Conservation (phyloP, 2,113 vertebrate genomes). For the Hemichromis elongatus region DNA sequence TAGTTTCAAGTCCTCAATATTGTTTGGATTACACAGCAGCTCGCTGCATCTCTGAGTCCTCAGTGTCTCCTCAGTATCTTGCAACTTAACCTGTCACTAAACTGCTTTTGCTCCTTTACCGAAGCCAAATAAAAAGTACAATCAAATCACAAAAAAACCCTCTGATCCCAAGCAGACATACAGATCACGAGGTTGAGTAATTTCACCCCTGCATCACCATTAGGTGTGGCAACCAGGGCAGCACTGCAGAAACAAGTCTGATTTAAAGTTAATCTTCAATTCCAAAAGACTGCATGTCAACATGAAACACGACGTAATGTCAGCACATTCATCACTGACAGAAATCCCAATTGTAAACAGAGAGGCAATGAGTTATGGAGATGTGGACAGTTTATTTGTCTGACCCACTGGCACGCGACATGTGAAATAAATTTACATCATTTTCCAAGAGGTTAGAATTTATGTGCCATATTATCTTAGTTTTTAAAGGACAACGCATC, state of each 20-base stretch:
- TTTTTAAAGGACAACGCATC: not conserved
- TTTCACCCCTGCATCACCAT: not conserved
- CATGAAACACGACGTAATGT: not conserved
- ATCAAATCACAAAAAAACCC: not conserved
- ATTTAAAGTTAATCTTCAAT: not conserved
- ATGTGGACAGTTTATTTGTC: not conserved
- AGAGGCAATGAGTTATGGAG: not conserved
- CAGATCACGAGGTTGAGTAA: not conserved
- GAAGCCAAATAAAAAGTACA: not conserved
- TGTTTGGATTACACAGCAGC: not conserved
- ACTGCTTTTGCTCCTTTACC: not conserved
- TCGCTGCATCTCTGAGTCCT: too few species aligned
- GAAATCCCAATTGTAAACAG: not conserved
- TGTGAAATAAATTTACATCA: not conserved
- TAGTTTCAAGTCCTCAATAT: not conserved
- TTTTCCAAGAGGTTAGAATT: not conserved
- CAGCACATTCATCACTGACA: not conserved
- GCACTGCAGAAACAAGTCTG: not conserved
- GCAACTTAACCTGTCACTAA: not conserved
- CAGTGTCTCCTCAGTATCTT: not conserved
- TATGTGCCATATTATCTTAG: accelerated
- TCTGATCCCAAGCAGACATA: not conserved
- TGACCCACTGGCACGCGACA: not conserved
- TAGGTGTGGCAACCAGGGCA: not conserved
- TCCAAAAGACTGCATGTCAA: not conserved